A percentile compares a stretch with the other conserved stretches of the same genome.
Evolutionary conservation across 2,888 invertebrate genomes (phyloP).

Genomic region (Helleia helle): DNA sequence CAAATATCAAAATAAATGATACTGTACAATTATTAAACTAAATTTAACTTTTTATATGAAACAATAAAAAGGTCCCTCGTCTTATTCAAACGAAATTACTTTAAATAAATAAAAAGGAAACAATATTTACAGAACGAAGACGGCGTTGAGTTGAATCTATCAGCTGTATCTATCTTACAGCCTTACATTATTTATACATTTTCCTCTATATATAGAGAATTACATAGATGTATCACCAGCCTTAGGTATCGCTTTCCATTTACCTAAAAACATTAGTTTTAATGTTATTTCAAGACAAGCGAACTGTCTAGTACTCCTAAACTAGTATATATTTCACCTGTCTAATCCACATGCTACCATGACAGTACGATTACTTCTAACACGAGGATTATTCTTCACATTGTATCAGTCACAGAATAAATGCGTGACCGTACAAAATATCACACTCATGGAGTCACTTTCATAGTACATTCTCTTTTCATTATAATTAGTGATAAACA

Average conservation of each 20-base stretch:
- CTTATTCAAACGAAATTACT: slow-evolving; percentile 4
- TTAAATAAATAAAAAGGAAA: slow-evolving; percentile 23
- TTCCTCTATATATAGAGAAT: slow-evolving; percentile 34
- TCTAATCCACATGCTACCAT: not conserved
- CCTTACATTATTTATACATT: slow-evolving; percentile 38
- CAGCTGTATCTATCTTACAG: slow-evolving; percentile 43
- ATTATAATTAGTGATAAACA: not conserved
- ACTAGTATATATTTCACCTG: slow-evolving; percentile 2
- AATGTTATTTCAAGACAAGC: slow-evolving; percentile 24
- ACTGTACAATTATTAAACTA: slow-evolving; percentile 2
- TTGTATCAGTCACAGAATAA: not conserved
- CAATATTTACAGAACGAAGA: slow-evolving; percentile 27
- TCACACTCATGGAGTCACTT: not conserved
- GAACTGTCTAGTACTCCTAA: slow-evolving; percentile 18
- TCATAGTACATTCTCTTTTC: not conserved
- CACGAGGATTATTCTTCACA: too few relatives aligned
- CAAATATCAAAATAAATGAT: not conserved
- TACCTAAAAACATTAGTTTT: slow-evolving; percentile 29
- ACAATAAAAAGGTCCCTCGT: slow-evolving; percentile 4
- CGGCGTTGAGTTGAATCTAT: slow-evolving; percentile 56
- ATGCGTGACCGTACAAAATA: slow-evolving; percentile 1
- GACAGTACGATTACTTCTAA: too few relatives aligned
- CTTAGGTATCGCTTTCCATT: slow-evolving; percentile 45
- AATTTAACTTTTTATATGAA: not conserved
- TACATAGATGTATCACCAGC: slow-evolving; percentile 63